Percentiles rank a stretch among this genome's conserved stretches.
Evolutionary conservation across 2,113 vertebrate species (phyloP).

Genomic region (Glaucomys volans): DNA sequence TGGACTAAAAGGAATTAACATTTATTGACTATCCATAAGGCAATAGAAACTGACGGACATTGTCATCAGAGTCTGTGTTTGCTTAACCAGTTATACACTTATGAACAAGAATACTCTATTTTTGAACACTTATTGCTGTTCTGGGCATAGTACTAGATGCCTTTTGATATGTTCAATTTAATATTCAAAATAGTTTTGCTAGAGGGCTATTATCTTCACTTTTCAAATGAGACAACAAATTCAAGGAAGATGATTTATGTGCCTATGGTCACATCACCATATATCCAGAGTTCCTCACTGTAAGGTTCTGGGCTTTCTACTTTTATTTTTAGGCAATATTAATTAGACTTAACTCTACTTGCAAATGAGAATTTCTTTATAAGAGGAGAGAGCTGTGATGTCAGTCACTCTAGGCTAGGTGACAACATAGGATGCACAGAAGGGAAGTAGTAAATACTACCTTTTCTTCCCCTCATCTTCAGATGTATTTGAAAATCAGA

Average conservation of each 20-base stretch:
- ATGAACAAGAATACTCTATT: background rate
- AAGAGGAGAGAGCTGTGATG: background rate
- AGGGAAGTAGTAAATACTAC: background rate
- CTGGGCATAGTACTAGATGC: background rate
- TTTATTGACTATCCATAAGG: background rate
- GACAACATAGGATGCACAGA: background rate
- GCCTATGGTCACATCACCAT: rapidly evolving
- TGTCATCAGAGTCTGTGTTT: background rate
- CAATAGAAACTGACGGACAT: background rate
- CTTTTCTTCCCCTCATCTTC: background rate
- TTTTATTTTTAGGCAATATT: background rate
- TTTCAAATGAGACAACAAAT: background rate
- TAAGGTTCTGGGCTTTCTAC: background rate
- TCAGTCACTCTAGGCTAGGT: background rate
- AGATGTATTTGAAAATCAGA: slow-evolving; percentile 5
- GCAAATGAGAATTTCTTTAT: background rate
- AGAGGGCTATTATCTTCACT: background rate
- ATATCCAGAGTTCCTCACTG: background rate
- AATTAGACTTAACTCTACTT: background rate
- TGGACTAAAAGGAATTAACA: background rate
- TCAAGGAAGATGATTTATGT: background rate
- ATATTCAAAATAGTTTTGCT: background rate
- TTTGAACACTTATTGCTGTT: background rate
- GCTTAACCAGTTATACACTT: background rate
- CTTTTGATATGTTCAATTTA: background rate